Percentiles rank a stretch among this genome's conserved stretches.
These are phyloP conservation scores for Argentina silus DNA, from an alignment of 2,797 vertebrate genomes.

Conservation along the genomic window DNA sequence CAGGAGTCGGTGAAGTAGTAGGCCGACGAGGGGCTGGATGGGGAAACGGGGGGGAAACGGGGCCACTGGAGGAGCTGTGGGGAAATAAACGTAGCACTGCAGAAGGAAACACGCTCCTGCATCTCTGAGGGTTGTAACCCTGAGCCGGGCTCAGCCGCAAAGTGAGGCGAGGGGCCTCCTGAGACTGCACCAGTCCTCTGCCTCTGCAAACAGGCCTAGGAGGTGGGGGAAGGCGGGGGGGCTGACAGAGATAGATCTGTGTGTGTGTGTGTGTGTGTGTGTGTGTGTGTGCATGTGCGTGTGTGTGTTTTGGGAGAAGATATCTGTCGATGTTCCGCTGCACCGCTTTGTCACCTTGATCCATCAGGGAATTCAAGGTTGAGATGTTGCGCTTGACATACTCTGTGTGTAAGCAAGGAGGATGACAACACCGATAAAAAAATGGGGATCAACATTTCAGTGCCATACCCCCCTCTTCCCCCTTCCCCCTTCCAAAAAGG, in stretches of 20 bases:
- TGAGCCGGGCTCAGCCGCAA: no score
- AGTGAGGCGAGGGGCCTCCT: constrained; percentile 24
- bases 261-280: not conserved
- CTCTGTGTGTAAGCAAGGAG: constrained; percentile 33
- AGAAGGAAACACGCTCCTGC: no score
- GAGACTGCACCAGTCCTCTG: constrained; percentile 44
- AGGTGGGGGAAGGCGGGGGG: constrained; percentile 4
- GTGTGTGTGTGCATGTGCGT: not conserved
- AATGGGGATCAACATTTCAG: constrained; percentile 54
- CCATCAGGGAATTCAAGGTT: not conserved
- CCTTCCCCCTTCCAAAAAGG: constrained; percentile 59
- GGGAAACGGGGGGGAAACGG: no score
- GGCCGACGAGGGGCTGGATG: no score
- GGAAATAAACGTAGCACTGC: no score
- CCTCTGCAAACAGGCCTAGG: constrained; percentile 49
- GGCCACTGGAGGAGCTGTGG: no score
- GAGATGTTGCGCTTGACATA: constrained; percentile 7
- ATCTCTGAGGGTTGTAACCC: no score
- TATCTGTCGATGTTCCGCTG: not conserved
- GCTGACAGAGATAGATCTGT: constrained; percentile 37
- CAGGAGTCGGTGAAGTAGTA: no score
- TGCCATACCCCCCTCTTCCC: constrained; percentile 42
- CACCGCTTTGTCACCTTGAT: not conserved
- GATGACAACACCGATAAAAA: constrained; percentile 59
- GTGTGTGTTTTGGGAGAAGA: not conserved